phyloP scores from a whole-genome alignment of 2,888 invertebrate genomes.

The Cryptophagus acutangulus region DNA sequence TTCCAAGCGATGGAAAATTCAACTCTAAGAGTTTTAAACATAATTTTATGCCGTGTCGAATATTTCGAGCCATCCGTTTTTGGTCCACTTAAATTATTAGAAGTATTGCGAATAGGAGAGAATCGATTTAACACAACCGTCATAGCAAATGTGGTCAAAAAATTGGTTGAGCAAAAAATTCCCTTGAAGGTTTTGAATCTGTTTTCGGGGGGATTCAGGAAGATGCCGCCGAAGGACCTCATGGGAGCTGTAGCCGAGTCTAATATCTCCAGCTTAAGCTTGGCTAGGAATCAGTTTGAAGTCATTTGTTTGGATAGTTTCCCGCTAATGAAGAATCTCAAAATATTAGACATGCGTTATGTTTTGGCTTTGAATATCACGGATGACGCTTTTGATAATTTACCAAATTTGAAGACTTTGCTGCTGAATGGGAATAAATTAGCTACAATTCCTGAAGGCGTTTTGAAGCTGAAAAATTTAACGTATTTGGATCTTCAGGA shows the following conservation, averaged over 20 bases:
- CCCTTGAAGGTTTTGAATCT: constrained; percentile 51
- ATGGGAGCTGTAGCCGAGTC: constrained; percentile 52
- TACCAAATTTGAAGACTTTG: constrained; percentile 53
- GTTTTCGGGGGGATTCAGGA: constrained; percentile 53
- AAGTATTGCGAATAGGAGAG: constrained; percentile 51
- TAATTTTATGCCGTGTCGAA: constrained; percentile 54
- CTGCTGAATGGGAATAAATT: constrained; percentile 53
- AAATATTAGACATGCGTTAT: constrained; percentile 54
- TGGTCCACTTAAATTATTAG: constrained; percentile 48
- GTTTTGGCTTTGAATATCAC: constrained; percentile 51
- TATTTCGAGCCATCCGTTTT: constrained; percentile 52
- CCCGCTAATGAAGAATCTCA: constrained; percentile 54
- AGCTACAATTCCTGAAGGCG: constrained; percentile 51
- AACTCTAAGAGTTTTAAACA: constrained; percentile 47
- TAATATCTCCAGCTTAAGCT: constrained; percentile 49
- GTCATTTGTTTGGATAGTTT: constrained; percentile 51
- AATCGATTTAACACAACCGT: constrained; percentile 51
- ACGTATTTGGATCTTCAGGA: constrained; percentile 52
- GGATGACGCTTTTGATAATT: constrained; percentile 49
- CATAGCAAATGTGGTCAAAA: constrained; percentile 47
- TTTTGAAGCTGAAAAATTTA: constrained; percentile 48
- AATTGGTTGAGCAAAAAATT: constrained; percentile 43
- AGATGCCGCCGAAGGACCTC: constrained; percentile 48
- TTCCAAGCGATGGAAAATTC: constrained; percentile 51
- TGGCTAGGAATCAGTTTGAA: constrained; percentile 57